Evolutionary conservation across 2,888 invertebrate species (phyloP).

Genomic region (Dinocampus coccinellae): DNA sequence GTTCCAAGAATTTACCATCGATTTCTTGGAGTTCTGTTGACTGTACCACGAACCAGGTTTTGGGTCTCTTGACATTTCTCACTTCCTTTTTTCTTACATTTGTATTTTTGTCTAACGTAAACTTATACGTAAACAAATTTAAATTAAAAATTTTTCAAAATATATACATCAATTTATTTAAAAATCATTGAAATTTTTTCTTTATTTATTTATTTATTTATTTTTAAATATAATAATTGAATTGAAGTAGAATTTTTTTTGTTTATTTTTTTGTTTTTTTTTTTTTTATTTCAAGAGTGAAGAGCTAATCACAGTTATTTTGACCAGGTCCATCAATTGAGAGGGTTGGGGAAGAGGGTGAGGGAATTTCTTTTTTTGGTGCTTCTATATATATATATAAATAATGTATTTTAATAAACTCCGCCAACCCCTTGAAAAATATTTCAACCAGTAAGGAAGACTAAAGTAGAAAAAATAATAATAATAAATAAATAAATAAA

Average conservation of each 20-base stretch:
- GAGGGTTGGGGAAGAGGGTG: no score
- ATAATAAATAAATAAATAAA: neutral
- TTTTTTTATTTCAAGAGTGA: no score
- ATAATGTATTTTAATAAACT: conserved; percentile 58
- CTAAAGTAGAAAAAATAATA: conserved; percentile 13
- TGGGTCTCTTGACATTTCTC: conserved; percentile 21
- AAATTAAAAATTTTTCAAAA: no score
- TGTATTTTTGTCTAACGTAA: neutral
- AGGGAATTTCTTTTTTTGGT: conserved; percentile 35
- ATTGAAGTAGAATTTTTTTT: no score
- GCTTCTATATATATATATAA: conserved; percentile 38
- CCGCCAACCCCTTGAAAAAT: conserved; percentile 28
- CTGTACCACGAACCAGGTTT: conserved; percentile 53
- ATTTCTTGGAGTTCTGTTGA: conserved; percentile 64
- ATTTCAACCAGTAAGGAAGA: conserved; percentile 28
- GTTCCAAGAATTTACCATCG: conserved; percentile 61
- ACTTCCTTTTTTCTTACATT: neutral
- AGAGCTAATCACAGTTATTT: conserved; percentile 60
- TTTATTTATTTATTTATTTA: no score
- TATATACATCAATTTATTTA: no score
- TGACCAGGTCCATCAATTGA: conserved; percentile 48
- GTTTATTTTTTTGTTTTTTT: no score
- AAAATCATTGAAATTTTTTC: no score
- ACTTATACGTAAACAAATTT: neutral
- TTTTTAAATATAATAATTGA: no score